Percentiles rank a stretch among this genome's conserved stretches.
Conservation (phyloP, 2,797 vertebrate genomes). For the Melanotaenia trifasciata region DNA sequence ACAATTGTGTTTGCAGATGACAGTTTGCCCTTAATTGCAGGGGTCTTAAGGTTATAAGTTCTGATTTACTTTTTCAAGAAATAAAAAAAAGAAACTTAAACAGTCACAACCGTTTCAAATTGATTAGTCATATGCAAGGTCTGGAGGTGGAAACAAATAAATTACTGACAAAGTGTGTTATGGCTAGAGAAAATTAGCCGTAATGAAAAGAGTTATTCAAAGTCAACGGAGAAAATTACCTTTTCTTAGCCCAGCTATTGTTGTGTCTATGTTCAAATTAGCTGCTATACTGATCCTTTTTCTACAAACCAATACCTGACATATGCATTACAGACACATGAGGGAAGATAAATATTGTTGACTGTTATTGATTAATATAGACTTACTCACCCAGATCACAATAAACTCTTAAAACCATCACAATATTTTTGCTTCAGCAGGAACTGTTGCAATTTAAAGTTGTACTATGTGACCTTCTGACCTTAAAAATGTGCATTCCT, state of each 20-base stretch:
- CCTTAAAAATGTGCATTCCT: no score
- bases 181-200: neutral
- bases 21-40: no score
- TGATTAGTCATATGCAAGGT: neutral
- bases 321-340: neutral
- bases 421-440: neutral
- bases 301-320: neutral
- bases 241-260: neutral
- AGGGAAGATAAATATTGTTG: neutral
- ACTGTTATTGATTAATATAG: no score
- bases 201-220: neutral
- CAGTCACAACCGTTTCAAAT: neutral
- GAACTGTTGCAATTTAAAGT: neutral
- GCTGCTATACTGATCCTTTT: neutral
- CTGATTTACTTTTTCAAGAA: no score
- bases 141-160: neutral
- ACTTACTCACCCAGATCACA: neutral
- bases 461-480: no score
- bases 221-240: neutral
- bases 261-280: neutral
- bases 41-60: no score
- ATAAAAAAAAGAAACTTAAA: no score
- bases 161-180: neutral
- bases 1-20: constrained; percentile 3
- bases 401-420: neutral